Evolutionary conservation across 2,113 vertebrate genomes (phyloP).

Genomic region (Thymallus thymallus): DNA sequence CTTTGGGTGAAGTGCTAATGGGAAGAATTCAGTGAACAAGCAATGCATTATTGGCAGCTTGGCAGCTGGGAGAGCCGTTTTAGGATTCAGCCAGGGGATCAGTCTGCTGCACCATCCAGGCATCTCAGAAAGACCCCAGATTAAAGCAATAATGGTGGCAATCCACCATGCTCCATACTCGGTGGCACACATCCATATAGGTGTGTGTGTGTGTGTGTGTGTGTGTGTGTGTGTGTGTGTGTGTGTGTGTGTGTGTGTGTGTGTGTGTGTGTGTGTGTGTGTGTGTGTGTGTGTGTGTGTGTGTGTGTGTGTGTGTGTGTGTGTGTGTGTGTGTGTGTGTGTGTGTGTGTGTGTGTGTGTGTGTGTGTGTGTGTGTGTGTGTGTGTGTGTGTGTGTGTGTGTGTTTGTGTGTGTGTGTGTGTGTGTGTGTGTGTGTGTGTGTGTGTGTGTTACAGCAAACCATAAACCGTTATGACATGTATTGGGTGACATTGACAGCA

Average conservation of each 20-base stretch:
- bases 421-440: not conserved
- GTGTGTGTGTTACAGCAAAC: not conserved
- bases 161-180: not conserved
- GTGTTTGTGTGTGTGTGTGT: not conserved
- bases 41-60: slow-evolving; percentile 47
- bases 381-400: not conserved
- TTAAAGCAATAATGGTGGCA: slow-evolving; percentile 25
- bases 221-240: not conserved
- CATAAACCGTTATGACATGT: not conserved
- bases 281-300: not conserved
- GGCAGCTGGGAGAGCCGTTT: slow-evolving; percentile 42
- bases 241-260: not conserved
- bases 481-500: not conserved
- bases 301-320: not conserved
- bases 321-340: slow-evolving; percentile 5
- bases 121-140: slow-evolving; percentile 25
- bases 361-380: not conserved
- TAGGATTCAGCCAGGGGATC: slow-evolving; percentile 37
- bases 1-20: slow-evolving; percentile 36
- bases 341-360: not conserved
- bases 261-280: not conserved
- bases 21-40: slow-evolving; percentile 46
- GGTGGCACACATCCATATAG: not conserved
- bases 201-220: slow-evolving; percentile 4
- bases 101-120: slow-evolving; percentile 30